A percentile compares a stretch with the other conserved stretches of the same genome.
phyloP scores from a whole-genome alignment of 2,888 invertebrate species.

The Rhagophthalmus giganteus region DNA sequence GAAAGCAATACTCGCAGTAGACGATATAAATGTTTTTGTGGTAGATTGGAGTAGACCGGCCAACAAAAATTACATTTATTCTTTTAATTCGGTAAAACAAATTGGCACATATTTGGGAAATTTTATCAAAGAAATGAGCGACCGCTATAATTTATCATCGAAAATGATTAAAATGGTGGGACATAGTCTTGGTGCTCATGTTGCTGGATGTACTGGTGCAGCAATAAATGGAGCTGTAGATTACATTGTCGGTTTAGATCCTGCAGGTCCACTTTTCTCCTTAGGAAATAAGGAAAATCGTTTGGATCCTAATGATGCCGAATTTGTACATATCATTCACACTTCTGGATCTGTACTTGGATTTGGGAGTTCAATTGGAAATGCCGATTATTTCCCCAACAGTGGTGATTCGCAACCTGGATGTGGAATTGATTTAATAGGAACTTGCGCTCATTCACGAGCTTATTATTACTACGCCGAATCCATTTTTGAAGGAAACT shows the following conservation, averaged over 20 bases:
- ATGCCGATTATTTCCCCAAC: constrained; percentile 51
- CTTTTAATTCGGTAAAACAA: constrained; percentile 33
- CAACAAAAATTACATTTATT: constrained; percentile 34
- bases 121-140: constrained; percentile 39
- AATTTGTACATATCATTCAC: constrained; percentile 50
- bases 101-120: constrained; percentile 40
- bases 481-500: constrained; percentile 47
- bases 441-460: constrained; percentile 54
- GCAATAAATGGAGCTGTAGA: constrained; percentile 36
- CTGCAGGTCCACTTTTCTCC: constrained; percentile 41
- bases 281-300: constrained; percentile 37
- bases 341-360: constrained; percentile 40
- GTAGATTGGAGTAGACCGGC: constrained; percentile 46
- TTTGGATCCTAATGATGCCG: constrained; percentile 45
- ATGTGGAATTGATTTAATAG: constrained; percentile 44
- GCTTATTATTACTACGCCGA: constrained; percentile 55
- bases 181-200: constrained; percentile 48
- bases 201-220: constrained; percentile 44
- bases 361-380: constrained; percentile 42
- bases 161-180: constrained; percentile 39
- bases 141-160: constrained; percentile 32
- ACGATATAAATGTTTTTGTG: constrained; percentile 47
- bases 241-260: constrained; percentile 49
- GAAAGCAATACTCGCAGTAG: constrained; percentile 34
- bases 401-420: constrained; percentile 49